These are phyloP conservation scores for Macroteleia sp. DNA, from an alignment of 2,888 invertebrate genomes.

Conservation along the genomic window DNA sequence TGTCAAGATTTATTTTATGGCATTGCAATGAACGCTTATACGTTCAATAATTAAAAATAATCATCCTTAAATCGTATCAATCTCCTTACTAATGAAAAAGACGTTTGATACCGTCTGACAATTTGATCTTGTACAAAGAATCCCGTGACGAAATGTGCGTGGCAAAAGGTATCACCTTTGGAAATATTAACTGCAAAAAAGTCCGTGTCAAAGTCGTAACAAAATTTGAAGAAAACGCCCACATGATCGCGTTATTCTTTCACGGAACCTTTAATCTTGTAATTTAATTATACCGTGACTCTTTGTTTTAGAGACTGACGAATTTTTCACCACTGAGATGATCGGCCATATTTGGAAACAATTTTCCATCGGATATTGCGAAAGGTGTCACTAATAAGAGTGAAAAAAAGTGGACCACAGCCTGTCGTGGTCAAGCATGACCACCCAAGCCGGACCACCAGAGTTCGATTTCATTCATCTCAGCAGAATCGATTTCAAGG, in stretches of 20 bases:
- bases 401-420: slow-evolving; percentile 49
- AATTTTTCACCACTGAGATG: slow-evolving; percentile 3
- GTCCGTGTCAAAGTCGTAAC: slow-evolving; percentile 27
- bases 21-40: too few species aligned
- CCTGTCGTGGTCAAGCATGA: slow-evolving; percentile 68
- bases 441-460: slow-evolving; percentile 74
- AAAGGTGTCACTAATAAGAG: slow-evolving; percentile 54
- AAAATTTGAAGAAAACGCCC: slow-evolving; percentile 38
- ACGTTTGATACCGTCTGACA: too few species aligned
- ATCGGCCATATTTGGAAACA: slow-evolving; percentile 15
- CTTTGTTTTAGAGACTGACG: not conserved
- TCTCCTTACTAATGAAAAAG: too few species aligned
- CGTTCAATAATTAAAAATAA: slow-evolving; percentile 25
- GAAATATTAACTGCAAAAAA: slow-evolving; percentile 37
- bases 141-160: slow-evolving; percentile 42
- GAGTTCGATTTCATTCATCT: slow-evolving; percentile 68
- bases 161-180: slow-evolving; percentile 50
- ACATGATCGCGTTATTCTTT: not conserved
- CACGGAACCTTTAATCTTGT: not conserved
- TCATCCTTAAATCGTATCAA: slow-evolving; percentile 13
- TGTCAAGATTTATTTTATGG: too few species aligned
- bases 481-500: slow-evolving; percentile 72
- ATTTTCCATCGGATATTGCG: slow-evolving; percentile 25
- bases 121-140: slow-evolving; percentile 44
- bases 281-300: slow-evolving; percentile 6